These are phyloP conservation scores for Pseudopipra pipra DNA, from an alignment of 2,113 vertebrate species.

Conservation along the genomic window DNA sequence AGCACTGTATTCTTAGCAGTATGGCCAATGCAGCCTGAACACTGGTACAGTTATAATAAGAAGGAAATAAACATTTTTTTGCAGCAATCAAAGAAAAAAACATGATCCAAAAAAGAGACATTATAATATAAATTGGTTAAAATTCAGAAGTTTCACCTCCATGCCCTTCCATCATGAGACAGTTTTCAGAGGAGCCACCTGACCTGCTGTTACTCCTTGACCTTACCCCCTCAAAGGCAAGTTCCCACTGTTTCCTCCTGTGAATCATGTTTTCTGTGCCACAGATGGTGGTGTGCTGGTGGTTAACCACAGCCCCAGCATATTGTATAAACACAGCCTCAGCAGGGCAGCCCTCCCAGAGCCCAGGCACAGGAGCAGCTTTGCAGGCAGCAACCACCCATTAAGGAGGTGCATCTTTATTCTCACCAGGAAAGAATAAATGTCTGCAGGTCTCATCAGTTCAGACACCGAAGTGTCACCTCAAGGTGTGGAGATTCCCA, in stretches of 20 bases:
- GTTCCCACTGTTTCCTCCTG: not conserved
- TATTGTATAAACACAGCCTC: not conserved
- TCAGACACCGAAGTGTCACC: not conserved
- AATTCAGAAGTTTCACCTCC: not conserved
- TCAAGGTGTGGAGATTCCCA: fast-evolving
- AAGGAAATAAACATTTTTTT: not conserved
- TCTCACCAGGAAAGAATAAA: not conserved
- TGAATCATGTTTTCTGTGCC: not conserved
- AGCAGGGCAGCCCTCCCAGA: fast-evolving
- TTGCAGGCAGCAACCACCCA: no score
- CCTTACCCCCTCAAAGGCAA: not conserved
- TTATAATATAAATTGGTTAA: not conserved
- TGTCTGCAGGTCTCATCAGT: not conserved
- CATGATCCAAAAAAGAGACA: not conserved
- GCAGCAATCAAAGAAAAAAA: not conserved
- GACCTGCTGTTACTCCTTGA: not conserved
- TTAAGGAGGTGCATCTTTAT: not conserved
- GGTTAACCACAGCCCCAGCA: not conserved
- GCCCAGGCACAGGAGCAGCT: not conserved
- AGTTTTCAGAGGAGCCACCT: not conserved
- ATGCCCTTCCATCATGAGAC: fast-evolving
- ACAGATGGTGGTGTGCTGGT: no score
- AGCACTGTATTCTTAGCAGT: not conserved
- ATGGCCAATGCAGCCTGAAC: not conserved
- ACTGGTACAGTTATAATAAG: not conserved